Evolutionary conservation across 2,888 invertebrate species (phyloP), one percentile per base, ranked within the genome.

Genomic region (Drosophila sordidapex): DNA sequence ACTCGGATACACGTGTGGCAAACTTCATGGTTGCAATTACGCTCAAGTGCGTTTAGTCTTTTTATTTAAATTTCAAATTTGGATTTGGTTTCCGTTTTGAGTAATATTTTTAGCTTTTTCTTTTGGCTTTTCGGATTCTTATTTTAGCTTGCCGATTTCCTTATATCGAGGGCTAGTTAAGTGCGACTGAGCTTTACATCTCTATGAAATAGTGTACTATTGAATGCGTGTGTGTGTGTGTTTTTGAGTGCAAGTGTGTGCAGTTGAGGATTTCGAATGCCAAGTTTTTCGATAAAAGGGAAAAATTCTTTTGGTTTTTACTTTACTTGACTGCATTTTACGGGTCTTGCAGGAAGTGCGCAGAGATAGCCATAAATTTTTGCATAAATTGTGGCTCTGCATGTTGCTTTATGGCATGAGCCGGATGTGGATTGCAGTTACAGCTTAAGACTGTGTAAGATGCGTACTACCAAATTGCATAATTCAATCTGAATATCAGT

Each of bases 41-140:
- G 89, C 85, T 87, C 89, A 84, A 85, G 88, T 85, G 89, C 85
- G 82, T 84, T 84, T 83, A 70, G 83, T 56, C 62, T 76, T 87
- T 76, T 82, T 82, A 79, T 89, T 87, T 89, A 84, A 77, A 82
- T 77, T 80, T 81, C 67, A 74, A 74, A 73, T 89, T 78, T 68
- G 51, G 75, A 72, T 86, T 79, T 72, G 69, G 82, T 74, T 74
- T 77, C 51, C 61, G 57, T 65, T 78, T 67, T 59, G 38, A 49
- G 53, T 21, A 33, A 46, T 15, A 46, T 46, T 46, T 46, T 21
- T 7, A 7, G 7, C 7, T 21, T 46, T 58, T 35, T 46, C 71
- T 43, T 35, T 65, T 57, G 70, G 40, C 56, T 48, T 53, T 48
- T 53, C 43, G 52, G n/a, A 8, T 15, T 15, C 33, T 29, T 59